A percentile compares a stretch with the other conserved stretches of the same genome.
These are phyloP conservation scores for Alsophila aescularia DNA, from an alignment of 2,888 invertebrate species.

Conservation along the genomic window DNA sequence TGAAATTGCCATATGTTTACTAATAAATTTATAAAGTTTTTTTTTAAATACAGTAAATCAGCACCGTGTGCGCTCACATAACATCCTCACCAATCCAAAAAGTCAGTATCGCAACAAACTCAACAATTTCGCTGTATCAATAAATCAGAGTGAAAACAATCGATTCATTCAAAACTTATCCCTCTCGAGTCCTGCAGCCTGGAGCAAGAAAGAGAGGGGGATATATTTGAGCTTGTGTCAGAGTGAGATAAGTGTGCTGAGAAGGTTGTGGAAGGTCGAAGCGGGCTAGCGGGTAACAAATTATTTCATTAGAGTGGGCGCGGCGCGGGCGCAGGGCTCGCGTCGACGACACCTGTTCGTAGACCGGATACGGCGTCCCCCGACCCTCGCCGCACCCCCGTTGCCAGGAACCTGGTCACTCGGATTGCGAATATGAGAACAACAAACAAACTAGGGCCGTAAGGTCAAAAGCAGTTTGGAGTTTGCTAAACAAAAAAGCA, in stretches of 20 bases:
- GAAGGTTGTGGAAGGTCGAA: conserved; percentile 79
- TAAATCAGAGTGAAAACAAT: conserved; percentile 39
- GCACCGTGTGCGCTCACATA: conserved; percentile 5
- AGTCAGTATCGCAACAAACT: conserved; percentile 3
- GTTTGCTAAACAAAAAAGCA: no score
- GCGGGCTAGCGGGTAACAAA: conserved; percentile 64
- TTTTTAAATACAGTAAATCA: background rate
- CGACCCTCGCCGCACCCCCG: conserved; percentile 44
- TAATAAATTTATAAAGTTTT: no score
- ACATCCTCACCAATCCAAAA: conserved; percentile 6
- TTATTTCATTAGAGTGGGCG: conserved; percentile 79
- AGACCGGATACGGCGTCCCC: conserved; percentile 75
- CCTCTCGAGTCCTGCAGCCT: conserved; percentile 25
- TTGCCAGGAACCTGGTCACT: conserved; percentile 44
- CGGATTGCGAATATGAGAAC: conserved; percentile 42
- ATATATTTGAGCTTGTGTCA: conserved; percentile 18
- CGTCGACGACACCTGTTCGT: conserved; percentile 72
- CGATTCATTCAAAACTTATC: conserved; percentile 33
- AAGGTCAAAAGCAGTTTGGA: background rate
- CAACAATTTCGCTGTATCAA: conserved; percentile 33
- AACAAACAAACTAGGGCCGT: conserved; percentile 9
- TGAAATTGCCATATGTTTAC: no score
- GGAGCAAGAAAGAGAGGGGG: conserved; percentile 28
- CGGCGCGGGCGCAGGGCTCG: conserved; percentile 53
- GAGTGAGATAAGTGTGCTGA: conserved; percentile 49